Base-by-base conservation (phyloP, 2,797 vertebrate genomes). In the Miichthys miiuy region DNA sequence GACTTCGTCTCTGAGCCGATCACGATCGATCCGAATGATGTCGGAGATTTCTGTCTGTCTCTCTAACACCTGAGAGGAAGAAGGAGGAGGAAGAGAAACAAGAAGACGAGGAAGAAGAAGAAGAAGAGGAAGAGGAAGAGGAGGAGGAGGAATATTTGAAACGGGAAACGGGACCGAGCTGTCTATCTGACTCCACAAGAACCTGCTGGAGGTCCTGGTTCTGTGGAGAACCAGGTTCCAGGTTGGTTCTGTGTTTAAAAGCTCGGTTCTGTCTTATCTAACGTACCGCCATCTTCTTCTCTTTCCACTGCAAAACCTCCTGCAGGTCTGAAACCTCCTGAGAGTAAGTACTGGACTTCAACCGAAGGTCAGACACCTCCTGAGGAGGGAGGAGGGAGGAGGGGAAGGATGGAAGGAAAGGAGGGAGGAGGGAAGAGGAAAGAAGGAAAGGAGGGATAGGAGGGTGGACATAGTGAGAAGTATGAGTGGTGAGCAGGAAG, bases 231-330 rank as follows among this genome's bases (percentile, higher is more conserved):
- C 34, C 42, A 42, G 42, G 42, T 4, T 42, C 10, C 42, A 42
- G 42, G 42, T 13, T 4, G 42, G 42, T 44, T 44, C 42, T 44
- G 34, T 38, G 34, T 34, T 34, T 34, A 34, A 34, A 34, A 34
- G 34, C 34, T 34, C 7, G 34, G 34, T 13, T 42, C 41, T 42
- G 12, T 44, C 42, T 57, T 21, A 34, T 42, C 58, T 21, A 1
- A 16, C 41, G 38, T 98, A 99, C 97, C 97, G 91, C 92, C 84
- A 98, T 98, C 94, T 97, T 98, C 95, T 96, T 97, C 93, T 99
- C 97, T 92, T 99, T 99, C 97, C 98, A 99, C 58, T 97, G 97
- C 95, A 99, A 94, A 55, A 96, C 96, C 83, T 98, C 98, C 93
- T 98, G 96, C 72, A 99, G 96, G 84, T 98, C 97, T 80, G 95